Base-by-base conservation (phyloP, 2,113 vertebrate species). In the Takifugu bimaculatus region DNA sequence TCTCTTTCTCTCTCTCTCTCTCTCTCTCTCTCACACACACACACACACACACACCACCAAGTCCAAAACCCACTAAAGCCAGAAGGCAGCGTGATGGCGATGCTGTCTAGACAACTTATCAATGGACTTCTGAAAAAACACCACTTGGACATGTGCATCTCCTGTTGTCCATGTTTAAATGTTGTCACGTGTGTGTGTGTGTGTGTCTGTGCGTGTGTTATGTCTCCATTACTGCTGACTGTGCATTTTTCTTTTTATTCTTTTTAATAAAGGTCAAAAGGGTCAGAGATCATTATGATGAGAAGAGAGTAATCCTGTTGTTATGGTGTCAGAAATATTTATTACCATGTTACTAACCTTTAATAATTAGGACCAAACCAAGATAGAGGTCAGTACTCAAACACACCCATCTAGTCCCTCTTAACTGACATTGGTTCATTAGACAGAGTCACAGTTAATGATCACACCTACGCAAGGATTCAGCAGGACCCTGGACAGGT, bases 41-140 rank as follows among this genome's bases (percentile, higher is more conserved):
- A 32, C 29, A 32, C 29, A 32, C 29, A 20, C 29, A 32, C 29
- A 32, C 29, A 1, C 29, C 20, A 20, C 20, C 20, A 32, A 47
- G 44, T 14, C 15, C 44, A 47, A 64, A 58, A 60, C 64, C 62
- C 80, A 59, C 75, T 20, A 20, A 20, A 20, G 64, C 47, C 70
- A 79, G 56, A 76, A 61, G 70, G 76, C 73, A 66, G 62, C 58
- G 55, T 64, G 50, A 57, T 35, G 57, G 54, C 78, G 70, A 56
- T 45, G 54, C 73, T 68, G 78, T 84, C 78, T 81, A 77, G 79
- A 75, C 82, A 60, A 57, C 76, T 77, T 79, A 45, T 74, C 53
- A 60, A 68, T 74, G 62, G 45, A 25, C 47, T n/a, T 60, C 57
- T 68, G 58, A 50, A 50, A 57, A 26, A 29, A 50, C 29, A 58